These are phyloP conservation scores for Pipistrellus kuhlii DNA, from an alignment of 2,797 vertebrate genomes.

Conservation along the genomic window DNA sequence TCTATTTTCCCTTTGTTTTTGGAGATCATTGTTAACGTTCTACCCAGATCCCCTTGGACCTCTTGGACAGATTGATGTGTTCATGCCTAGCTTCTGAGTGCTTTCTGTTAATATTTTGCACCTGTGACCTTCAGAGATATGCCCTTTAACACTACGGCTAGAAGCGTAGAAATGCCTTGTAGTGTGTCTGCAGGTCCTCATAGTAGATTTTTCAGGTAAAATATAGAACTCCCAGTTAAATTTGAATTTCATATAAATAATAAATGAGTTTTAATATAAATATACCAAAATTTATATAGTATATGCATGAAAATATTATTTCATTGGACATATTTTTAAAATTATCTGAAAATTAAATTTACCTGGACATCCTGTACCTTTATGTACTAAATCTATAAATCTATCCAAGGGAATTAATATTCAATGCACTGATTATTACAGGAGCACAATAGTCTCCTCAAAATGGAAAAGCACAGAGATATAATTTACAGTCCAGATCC, in stretches of 20 bases:
- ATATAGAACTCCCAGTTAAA: neutral
- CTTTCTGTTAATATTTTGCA: neutral
- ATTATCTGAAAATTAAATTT: constrained; percentile 32
- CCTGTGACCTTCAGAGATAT: neutral
- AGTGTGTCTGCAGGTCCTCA: neutral
- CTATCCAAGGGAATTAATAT: neutral
- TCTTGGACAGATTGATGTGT: neutral
- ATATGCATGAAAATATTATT: neutral
- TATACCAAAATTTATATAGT: neutral
- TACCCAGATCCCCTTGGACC: neutral
- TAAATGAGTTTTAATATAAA: neutral
- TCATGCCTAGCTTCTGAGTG: neutral
- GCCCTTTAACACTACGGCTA: neutral
- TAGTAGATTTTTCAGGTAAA: neutral
- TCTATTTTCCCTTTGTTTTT: neutral
- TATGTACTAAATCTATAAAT: neutral
- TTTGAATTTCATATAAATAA: constrained; percentile 9
- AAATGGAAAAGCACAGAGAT: neutral
- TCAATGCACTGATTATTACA: neutral
- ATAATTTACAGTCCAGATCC: neutral
- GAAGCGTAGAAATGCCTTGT: neutral
- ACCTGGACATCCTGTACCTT: neutral
- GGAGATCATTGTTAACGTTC: neutral
- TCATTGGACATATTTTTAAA: neutral
- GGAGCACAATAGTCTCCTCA: neutral